A percentile compares a stretch with the other conserved stretches of the same genome.
Conservation (phyloP, 1,140 invertebrate species). For the Rhyacophila brunnea region DNA sequence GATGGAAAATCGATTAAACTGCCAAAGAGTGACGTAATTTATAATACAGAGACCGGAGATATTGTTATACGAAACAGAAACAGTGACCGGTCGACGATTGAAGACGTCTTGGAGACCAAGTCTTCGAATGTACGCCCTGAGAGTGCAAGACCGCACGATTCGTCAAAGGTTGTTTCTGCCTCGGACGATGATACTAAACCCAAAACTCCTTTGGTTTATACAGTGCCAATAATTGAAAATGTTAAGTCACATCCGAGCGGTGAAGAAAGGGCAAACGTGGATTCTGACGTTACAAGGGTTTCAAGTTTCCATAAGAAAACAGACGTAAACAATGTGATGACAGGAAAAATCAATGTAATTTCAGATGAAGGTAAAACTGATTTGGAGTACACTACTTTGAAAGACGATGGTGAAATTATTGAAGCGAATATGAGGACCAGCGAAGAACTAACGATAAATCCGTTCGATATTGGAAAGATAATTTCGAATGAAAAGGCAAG, state of each 20-base stretch:
- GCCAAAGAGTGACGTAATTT: constrained; percentile 30
- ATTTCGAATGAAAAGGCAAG: too few species aligned
- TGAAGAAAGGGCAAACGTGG: neutral
- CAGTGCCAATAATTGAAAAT: constrained; percentile 1
- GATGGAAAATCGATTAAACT: constrained; percentile 29
- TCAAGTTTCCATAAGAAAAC: too few species aligned
- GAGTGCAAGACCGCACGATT: constrained; percentile 18
- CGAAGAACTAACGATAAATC: too few species aligned
- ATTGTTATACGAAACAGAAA: constrained; percentile 25
- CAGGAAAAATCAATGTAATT: too few species aligned
- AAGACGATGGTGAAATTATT: too few species aligned
- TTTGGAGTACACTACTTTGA: too few species aligned
- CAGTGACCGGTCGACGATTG: constrained; percentile 1
- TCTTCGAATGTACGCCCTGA: constrained; percentile 9
- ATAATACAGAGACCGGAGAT: constrained; percentile 27
- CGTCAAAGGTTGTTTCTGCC: constrained; percentile 21
- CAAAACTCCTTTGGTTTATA: constrained; percentile 12
- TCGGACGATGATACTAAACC: constrained; percentile 12
- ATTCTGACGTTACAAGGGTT: neutral
- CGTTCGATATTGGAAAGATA: too few species aligned
- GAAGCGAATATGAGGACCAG: too few species aligned
- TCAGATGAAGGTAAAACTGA: too few species aligned
- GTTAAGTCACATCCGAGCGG: constrained; percentile 1
- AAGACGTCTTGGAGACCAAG: constrained; percentile 1
- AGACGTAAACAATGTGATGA: too few species aligned